These are phyloP conservation scores for Eupithecia subumbrata DNA, from an alignment of 2,888 invertebrate species.

Conservation along the genomic window DNA sequence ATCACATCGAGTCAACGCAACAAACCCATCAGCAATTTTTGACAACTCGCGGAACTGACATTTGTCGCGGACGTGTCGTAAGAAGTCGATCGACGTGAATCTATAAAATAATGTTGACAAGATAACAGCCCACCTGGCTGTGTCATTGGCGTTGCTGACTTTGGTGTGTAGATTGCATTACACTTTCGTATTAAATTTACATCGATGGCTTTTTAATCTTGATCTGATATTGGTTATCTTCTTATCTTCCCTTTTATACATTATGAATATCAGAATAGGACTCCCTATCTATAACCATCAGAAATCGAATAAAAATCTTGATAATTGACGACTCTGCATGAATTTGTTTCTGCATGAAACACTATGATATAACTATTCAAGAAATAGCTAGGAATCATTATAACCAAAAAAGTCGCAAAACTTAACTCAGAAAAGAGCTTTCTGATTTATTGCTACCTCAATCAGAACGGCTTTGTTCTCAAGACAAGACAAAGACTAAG, in stretches of 20 bases:
- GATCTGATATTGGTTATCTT: not conserved
- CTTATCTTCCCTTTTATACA: not conserved
- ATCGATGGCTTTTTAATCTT: not conserved
- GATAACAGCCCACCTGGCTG: not conserved
- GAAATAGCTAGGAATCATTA: not conserved
- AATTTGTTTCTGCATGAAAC: no score
- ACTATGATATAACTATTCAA: not conserved
- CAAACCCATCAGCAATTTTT: not conserved
- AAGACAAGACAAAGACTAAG: constrained; percentile 25
- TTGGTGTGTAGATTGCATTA: not conserved
- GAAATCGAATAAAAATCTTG: not conserved
- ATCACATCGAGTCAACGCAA: not conserved
- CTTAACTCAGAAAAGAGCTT: constrained; percentile 27
- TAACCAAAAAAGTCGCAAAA: constrained; percentile 25
- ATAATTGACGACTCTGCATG: not conserved
- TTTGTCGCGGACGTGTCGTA: not conserved
- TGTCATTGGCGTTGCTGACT: not conserved
- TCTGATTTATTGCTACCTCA: constrained; percentile 36
- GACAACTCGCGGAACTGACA: not conserved
- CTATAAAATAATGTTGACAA: not conserved
- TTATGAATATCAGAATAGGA: not conserved
- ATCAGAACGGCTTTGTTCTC: constrained; percentile 38
- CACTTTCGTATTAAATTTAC: not conserved
- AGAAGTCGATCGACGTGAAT: not conserved
- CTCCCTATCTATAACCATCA: not conserved